phyloP scores from a whole-genome alignment of 2,113 vertebrate species.

The Anoplopoma fimbria region DNA sequence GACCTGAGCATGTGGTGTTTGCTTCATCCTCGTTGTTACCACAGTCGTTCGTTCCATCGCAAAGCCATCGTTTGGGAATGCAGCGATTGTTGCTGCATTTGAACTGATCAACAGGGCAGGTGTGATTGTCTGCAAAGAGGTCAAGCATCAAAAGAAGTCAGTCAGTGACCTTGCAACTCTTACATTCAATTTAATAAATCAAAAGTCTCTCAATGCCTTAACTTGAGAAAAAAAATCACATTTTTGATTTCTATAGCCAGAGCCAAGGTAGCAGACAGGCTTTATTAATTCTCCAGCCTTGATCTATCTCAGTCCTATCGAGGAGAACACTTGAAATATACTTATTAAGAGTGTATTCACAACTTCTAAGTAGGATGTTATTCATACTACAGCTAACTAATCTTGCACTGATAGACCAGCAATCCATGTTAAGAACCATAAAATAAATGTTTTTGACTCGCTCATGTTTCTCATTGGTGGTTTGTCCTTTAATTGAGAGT shows the following conservation, averaged over 20 bases:
- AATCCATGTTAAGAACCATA: constrained; percentile 4
- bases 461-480: constrained; percentile 16
- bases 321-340: neutral
- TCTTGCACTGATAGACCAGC: constrained; percentile 2
- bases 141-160: neutral
- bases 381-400: constrained; percentile 2
- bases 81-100: constrained; percentile 97
- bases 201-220: neutral
- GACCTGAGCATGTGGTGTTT: constrained; percentile 95
- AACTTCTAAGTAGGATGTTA: constrained; percentile 19
- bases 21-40: constrained; percentile 94
- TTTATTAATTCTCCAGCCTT: neutral
- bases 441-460: constrained; percentile 10
- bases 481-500: constrained; percentile 30
- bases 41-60: constrained; percentile 96
- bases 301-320: neutral
- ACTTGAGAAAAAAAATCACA: neutral
- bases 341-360: neutral
- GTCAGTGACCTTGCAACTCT: neutral
- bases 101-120: constrained; percentile 94
- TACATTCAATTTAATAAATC: neutral
- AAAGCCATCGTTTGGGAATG: constrained; percentile 97
- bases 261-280: neutral
- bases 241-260: neutral
- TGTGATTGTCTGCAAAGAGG: constrained; percentile 90